Evolutionary conservation across 2,888 invertebrate genomes (phyloP), one percentile per base, ranked within the genome.

Genomic region (Polyommatus icarus): DNA sequence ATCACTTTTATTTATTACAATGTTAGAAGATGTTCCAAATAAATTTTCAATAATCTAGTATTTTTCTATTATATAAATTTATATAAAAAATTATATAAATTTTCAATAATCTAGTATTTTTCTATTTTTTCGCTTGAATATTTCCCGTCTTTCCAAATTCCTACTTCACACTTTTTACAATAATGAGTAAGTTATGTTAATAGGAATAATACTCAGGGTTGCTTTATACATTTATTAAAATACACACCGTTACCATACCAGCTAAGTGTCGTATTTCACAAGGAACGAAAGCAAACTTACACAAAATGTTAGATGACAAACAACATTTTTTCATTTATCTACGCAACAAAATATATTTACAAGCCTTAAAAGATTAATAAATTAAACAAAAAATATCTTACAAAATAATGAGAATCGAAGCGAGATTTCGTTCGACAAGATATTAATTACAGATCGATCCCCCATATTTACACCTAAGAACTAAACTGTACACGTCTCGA

Each of bases 401-500:
- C 54, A 54, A 54, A 24, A n/a, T 54, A 75, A 54, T 46, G 50
- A 75, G 75, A 50, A 12, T 54, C 54, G 50, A 75, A 75, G 4
- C 24, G 12, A 54, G 29, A 54, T n/a, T 29, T 29, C 8, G 72
- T 46, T 50, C 24, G 40, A 72, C n/a, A 73, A 40, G 72, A 54
- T 20, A 36, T 72, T 72, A 72, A 71, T 77, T 73, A 77, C 72
- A 40, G 15, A 71, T 77, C 40, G 36, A 77, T n/a, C 40, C 72
- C 40, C 73, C 57, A 57, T 73, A 73, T 77, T 59, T 77, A 77
- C 73, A 75, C 59, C 36, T 73, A 77, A 18, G 20, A 18, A 46
- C 77, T 73, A 73, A 73, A 61, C 73, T 73, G 61, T 61, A 40
- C 36, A 40, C 8, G 59, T 76, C 79, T 79, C 76, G 80, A 80